Conservation (phyloP, 2,888 invertebrate genomes). For the Pyrgus malvae region DNA sequence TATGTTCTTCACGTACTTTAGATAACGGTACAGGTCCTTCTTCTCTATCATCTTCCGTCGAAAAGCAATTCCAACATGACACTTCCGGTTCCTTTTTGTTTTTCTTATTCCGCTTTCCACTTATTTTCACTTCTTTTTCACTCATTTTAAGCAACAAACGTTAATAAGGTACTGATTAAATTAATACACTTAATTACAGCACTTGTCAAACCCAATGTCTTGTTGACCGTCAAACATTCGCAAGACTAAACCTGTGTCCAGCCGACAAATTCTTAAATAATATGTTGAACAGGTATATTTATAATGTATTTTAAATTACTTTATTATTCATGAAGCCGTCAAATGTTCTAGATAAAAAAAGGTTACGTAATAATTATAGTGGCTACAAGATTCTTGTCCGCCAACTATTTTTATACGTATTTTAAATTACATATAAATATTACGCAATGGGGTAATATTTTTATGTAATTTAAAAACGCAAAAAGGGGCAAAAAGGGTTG, state of each 20-base stretch:
- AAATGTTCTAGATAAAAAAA: constrained; percentile 40
- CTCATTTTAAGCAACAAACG: constrained; percentile 27
- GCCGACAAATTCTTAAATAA: constrained; percentile 59
- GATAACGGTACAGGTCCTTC: constrained; percentile 49
- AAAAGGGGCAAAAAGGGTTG: no score
- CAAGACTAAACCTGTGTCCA: constrained; percentile 47
- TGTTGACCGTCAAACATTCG: constrained; percentile 33
- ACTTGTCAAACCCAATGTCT: constrained; percentile 33
- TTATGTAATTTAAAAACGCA: no score
- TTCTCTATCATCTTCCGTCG: constrained; percentile 44
- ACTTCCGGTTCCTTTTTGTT: constrained; percentile 46
- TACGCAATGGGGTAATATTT: no score
- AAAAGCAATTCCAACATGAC: constrained; percentile 70
- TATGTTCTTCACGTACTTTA: constrained; percentile 54
- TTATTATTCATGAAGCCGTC: constrained; percentile 51
- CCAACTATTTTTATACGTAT: no score
- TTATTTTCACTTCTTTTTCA: constrained; percentile 32
- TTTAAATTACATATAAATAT: constrained; percentile 4
- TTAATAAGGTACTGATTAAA: background rate
- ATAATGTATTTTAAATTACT: constrained; percentile 62
- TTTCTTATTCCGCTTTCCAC: constrained; percentile 35
- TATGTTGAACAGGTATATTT: constrained; percentile 39
- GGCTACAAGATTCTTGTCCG: constrained; percentile 27
- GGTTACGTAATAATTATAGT: constrained; percentile 48
- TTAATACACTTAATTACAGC: background rate